Conservation (phyloP, 2,113 vertebrate species). For the Mus pahari region DNA sequence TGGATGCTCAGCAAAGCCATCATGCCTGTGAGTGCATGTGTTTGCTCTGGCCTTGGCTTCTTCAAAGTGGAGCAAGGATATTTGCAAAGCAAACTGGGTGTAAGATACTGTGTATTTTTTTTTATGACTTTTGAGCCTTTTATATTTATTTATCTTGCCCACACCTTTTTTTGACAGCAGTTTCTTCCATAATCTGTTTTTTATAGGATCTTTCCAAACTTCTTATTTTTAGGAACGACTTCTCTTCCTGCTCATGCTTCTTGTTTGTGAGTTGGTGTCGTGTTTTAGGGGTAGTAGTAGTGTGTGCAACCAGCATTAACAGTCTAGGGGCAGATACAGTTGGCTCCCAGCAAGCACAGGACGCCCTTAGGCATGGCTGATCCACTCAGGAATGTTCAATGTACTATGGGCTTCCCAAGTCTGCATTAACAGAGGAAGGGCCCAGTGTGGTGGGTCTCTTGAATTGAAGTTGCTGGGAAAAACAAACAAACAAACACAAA, state of each 20-base stretch:
- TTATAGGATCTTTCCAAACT: background rate
- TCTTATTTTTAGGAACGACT: slow-evolving; percentile 41
- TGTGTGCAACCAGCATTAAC: background rate
- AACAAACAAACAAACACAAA: background rate
- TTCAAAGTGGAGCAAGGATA: slow-evolving; percentile 27
- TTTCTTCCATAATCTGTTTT: slow-evolving; percentile 39
- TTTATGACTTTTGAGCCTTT: background rate
- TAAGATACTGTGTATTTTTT: background rate
- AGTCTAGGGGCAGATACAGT: background rate
- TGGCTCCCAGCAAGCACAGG: background rate
- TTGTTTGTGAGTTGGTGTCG: background rate
- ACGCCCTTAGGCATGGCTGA: too few relatives aligned
- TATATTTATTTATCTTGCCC: background rate
- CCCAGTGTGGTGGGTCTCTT: too few relatives aligned
- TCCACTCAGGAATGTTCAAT: accelerated
- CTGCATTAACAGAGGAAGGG: background rate
- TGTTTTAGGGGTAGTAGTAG: background rate
- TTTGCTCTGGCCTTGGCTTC: background rate
- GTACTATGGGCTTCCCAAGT: too few relatives aligned
- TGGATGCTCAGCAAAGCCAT: background rate
- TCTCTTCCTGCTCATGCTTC: slow-evolving; percentile 5
- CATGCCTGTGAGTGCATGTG: background rate
- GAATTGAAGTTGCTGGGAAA: background rate
- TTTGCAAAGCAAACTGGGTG: slow-evolving; percentile 30
- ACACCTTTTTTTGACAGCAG: slow-evolving; percentile 25